Evolutionary conservation across 1,140 invertebrate genomes (phyloP), one percentile per base, ranked within the genome.

Genomic region (Drosophila azteca): DNA sequence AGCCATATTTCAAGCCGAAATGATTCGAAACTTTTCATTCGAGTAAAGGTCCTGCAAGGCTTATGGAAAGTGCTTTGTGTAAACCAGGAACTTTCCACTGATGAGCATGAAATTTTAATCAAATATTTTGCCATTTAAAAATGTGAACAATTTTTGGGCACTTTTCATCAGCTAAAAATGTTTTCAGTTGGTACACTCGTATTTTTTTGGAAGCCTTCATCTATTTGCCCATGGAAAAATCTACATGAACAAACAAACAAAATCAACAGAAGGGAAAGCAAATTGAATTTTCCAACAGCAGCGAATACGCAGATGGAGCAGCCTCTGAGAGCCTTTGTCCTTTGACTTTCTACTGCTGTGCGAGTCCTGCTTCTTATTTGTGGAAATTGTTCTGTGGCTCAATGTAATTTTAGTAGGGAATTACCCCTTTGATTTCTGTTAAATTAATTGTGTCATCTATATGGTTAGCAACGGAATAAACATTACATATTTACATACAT

Each of bases 381-480:
- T 29, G 20, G 24, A 24, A 3, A 69, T 49, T 41, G 17, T 68
- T 22, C 5, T 15, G 8, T 5, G 11, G 11, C 44, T 48, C 44
- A 22, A 46, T 22, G 22, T 41, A 20, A 20, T 20, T 20, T 20
- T 20, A 20, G 31, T 35, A 9, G 31, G 31, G 8, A 35, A 2
- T 35, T 0, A 35, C 45, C 22, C n/a, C 9, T 20, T 68, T 69
- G 35, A 58, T 70, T 70, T 68, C 26, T 35, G 35, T 69, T 69
- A 48, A 69, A 69, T 70, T 69, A 70, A 70, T 70, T 58, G 67
- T 69, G 26, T 11, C 67, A 64, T 73, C 62, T 60, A 73, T 39
- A 15, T 73, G 73, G 54, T 63, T 64, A n/a, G 52, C 48, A n/a
- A 46, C 11, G 41, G 74, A 66, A 83, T 66, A 44, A 63, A 76